phyloP scores from a whole-genome alignment of 2,888 invertebrate species.

The Andrena bicolor region DNA sequence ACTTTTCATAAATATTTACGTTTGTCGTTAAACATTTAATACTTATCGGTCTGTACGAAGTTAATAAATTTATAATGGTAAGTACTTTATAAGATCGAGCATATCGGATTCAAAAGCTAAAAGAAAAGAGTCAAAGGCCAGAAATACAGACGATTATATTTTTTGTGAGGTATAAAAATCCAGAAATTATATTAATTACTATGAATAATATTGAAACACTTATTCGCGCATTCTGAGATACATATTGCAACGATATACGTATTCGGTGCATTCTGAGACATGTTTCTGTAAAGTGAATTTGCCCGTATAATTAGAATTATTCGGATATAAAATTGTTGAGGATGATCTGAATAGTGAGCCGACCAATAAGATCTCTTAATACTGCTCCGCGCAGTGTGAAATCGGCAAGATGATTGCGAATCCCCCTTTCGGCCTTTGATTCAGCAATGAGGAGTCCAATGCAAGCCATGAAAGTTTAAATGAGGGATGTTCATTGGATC shows the following conservation, averaged over 20 bases:
- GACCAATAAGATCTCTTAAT: neutral
- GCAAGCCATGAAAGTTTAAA: conserved; percentile 67
- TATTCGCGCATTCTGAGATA: neutral
- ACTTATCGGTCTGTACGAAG: neutral
- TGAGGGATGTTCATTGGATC: conserved; percentile 61
- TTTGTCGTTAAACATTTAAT: conserved; percentile 8
- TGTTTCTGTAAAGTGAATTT: too few species aligned
- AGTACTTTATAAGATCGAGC: too few species aligned
- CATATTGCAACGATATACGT: neutral
- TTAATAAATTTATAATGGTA: too few species aligned
- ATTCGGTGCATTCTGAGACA: neutral
- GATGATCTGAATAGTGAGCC: neutral
- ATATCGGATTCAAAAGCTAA: too few species aligned
- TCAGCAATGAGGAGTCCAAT: conserved; percentile 50
- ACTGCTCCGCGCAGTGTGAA: neutral
- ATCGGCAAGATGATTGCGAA: conserved; percentile 15
- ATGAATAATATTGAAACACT: neutral
- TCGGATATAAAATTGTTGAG: too few species aligned
- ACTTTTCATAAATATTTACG: conserved; percentile 13
- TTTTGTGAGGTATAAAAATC: neutral
- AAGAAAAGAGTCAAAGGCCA: too few species aligned
- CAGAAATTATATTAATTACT: neutral
- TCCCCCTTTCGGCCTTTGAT: conserved; percentile 35
- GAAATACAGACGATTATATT: too few species aligned
- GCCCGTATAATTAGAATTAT: too few species aligned